A percentile compares a stretch with the other conserved stretches of the same genome.
Evolutionary conservation across 2,888 invertebrate species (phyloP).

Genomic region (Amphipyra berbera): DNA sequence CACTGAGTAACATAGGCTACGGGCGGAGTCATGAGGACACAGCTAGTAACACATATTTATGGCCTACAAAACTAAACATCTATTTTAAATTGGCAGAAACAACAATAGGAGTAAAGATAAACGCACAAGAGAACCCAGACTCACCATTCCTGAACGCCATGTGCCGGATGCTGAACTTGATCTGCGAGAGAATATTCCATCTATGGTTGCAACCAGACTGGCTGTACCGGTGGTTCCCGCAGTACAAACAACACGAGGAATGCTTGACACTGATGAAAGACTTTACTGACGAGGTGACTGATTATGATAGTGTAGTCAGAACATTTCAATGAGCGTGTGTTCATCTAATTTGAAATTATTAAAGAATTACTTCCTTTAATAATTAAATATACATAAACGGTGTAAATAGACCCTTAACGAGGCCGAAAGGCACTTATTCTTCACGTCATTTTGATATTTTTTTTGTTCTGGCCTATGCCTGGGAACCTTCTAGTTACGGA

Average conservation of each 20-base stretch:
- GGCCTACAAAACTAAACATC: neutral
- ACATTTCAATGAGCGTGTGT: too few species aligned
- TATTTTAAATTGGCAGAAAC: constrained; percentile 70
- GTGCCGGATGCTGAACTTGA: constrained; percentile 69
- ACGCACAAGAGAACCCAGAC: constrained; percentile 76
- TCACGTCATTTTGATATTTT: too few species aligned
- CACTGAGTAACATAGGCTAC: too few species aligned
- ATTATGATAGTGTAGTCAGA: neutral
- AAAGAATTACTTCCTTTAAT: too few species aligned
- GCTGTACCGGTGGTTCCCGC: constrained; percentile 87
- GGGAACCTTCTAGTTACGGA: too few species aligned
- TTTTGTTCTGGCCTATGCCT: too few species aligned
- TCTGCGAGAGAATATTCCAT: constrained; percentile 81
- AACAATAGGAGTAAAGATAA: constrained; percentile 80
- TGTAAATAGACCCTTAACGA: too few species aligned
- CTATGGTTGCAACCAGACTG: constrained; percentile 87
- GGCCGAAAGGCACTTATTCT: too few species aligned
- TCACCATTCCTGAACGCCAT: constrained; percentile 75
- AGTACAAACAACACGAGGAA: constrained; percentile 85
- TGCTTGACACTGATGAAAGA: constrained; percentile 89
- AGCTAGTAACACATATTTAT: too few species aligned
- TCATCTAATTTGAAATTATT: too few species aligned
- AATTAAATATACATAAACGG: too few species aligned
- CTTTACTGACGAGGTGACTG: constrained; percentile 89
- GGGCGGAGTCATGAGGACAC: too few species aligned